Percentiles rank a stretch among this genome's conserved stretches.
phyloP scores from a whole-genome alignment of 64 coral and sea anemone species.

The Dendrophyllia cribrosa region DNA sequence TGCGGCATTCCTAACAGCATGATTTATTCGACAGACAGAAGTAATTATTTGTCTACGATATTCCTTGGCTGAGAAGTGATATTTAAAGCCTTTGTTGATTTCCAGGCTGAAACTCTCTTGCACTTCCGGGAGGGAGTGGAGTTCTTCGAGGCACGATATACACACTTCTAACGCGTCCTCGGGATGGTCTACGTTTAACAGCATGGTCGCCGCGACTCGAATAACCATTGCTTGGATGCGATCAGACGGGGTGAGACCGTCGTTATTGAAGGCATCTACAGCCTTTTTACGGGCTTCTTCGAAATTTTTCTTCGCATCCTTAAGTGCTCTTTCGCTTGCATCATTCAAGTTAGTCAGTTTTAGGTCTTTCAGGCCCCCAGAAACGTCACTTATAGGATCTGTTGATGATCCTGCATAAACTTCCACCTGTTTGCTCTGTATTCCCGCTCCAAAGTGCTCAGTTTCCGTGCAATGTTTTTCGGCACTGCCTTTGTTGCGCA shows the following conservation, averaged over 20 bases:
- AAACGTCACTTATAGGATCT: neutral
- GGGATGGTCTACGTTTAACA: conserved; percentile 61
- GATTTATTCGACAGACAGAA: conserved; percentile 10
- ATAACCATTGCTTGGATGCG: conserved; percentile 64
- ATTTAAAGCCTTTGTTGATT: neutral
- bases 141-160: conserved; percentile 42
- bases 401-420: neutral
- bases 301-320: conserved; percentile 43
- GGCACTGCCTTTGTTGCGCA: neutral
- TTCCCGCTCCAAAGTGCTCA: neutral
- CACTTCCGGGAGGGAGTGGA: conserved; percentile 43
- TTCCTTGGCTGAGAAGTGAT: neutral
- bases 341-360: neutral
- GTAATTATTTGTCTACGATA: neutral
- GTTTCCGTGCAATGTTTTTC: neutral
- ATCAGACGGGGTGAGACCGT: conserved; percentile 26
- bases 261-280: conserved; percentile 66
- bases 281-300: conserved; percentile 26
- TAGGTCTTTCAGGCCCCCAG: neutral
- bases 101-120: conserved; percentile 8
- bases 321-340: neutral
- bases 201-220: conserved; percentile 52
- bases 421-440: neutral
- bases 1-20: neutral
- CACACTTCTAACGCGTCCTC: conserved; percentile 10